Evolutionary conservation across 2,797 vertebrate genomes (phyloP).

Genomic region (Danionella dracula): DNA sequence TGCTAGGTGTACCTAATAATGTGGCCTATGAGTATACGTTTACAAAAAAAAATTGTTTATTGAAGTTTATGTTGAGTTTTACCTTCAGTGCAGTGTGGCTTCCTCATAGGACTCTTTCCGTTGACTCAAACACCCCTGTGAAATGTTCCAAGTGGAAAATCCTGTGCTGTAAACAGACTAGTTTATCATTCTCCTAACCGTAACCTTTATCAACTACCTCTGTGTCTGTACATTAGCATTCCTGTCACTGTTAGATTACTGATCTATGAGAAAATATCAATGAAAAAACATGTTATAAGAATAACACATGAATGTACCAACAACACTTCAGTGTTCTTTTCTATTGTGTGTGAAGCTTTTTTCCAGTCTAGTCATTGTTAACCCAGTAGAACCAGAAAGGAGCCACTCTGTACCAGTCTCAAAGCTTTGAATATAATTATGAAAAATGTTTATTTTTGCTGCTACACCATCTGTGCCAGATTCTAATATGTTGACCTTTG

Average conservation of each 20-base stretch:
- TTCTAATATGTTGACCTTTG: conserved; percentile 50
- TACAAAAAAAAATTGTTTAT: not conserved
- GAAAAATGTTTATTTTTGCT: conserved; percentile 70
- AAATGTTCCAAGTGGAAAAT: conserved; percentile 11
- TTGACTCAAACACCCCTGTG: not conserved
- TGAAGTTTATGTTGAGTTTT: conserved; percentile 10
- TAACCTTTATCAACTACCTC: conserved; percentile 25
- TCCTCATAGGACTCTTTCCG: conserved; percentile 3
- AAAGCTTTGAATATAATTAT: conserved; percentile 44
- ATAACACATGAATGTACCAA: conserved; percentile 58
- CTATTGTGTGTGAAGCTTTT: conserved; percentile 51
- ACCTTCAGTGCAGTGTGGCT: conserved; percentile 33
- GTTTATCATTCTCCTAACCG: conserved; percentile 6
- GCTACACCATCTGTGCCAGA: conserved; percentile 80
- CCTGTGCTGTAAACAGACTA: conserved; percentile 13
- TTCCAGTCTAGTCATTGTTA: conserved; percentile 46
- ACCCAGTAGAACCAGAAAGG: conserved; percentile 11
- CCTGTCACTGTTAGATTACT: conserved; percentile 13
- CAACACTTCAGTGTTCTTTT: conserved; percentile 35
- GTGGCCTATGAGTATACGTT: not conserved
- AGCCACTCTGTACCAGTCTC: conserved; percentile 16
- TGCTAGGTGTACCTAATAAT: no score
- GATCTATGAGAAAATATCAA: conserved; percentile 21
- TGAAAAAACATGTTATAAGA: conserved; percentile 31
- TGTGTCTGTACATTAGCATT: conserved; percentile 20